Evolutionary conservation across 2,888 invertebrate genomes (phyloP).

Genomic region (Platycnemis pennipes): DNA sequence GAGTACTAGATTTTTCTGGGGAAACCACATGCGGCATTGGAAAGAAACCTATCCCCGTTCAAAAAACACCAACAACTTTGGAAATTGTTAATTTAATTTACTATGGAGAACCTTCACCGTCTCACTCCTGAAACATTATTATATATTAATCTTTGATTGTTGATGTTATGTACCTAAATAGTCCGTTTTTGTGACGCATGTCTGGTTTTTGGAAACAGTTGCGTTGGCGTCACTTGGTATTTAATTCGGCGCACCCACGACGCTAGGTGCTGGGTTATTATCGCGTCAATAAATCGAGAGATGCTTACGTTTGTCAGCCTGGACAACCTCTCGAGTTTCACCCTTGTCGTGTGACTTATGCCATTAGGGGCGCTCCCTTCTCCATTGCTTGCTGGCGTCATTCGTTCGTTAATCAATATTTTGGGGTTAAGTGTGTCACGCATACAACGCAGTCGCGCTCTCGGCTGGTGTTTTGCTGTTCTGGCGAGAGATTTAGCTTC

Average conservation of each 20-base stretch:
- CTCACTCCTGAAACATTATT: no score
- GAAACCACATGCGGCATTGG: no score
- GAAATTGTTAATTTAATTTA: no score
- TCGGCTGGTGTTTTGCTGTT: background rate
- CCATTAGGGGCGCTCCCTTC: background rate
- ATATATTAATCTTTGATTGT: no score
- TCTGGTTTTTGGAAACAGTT: no score
- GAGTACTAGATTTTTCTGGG: no score
- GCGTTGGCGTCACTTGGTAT: no score
- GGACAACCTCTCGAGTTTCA: background rate
- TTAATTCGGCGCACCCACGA: background rate
- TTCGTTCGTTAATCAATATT: background rate
- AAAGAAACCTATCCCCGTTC: no score
- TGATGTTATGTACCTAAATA: no score
- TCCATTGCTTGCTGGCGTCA: background rate
- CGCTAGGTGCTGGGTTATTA: background rate
- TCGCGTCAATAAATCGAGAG: background rate
- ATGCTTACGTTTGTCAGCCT: background rate
- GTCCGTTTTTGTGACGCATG: no score
- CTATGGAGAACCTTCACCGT: no score
- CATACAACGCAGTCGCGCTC: background rate
- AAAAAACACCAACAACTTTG: no score
- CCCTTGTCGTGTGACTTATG: background rate
- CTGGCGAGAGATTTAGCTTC: background rate
- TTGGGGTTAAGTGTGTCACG: constrained; percentile 1